These are phyloP conservation scores for Halyomorpha halys DNA, from an alignment of 1,140 invertebrate genomes.

Conservation along the genomic window DNA sequence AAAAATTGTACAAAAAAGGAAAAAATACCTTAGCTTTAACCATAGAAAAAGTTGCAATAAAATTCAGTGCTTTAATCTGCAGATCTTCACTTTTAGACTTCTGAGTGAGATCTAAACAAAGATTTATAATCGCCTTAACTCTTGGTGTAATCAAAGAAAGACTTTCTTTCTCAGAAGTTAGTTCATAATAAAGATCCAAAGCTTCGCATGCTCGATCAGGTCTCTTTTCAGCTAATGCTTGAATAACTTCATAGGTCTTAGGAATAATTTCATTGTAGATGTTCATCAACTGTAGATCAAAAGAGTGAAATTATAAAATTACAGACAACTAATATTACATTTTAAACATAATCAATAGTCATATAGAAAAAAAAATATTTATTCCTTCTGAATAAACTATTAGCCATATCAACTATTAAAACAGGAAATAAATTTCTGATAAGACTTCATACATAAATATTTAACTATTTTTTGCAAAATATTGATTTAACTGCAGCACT, in stretches of 20 bases:
- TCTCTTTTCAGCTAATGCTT: constrained; percentile 41
- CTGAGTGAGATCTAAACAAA: constrained; percentile 54
- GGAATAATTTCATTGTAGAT: constrained; percentile 53
- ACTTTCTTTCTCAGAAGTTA: constrained; percentile 49
- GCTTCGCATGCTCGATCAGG: constrained; percentile 36
- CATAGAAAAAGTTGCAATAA: constrained; percentile 51
- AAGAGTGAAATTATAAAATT: background rate
- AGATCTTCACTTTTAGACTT: constrained; percentile 45
- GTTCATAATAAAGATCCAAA: constrained; percentile 61
- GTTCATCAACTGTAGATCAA: constrained; percentile 42
- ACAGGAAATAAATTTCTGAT: no score
- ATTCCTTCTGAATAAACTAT: no score
- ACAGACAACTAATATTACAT: no score
- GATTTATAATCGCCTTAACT: constrained; percentile 50
- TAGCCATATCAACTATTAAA: no score
- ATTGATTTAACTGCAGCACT: no score
- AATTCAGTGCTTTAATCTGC: constrained; percentile 53
- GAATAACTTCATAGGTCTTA: constrained; percentile 46
- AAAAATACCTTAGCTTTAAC: constrained; percentile 54
- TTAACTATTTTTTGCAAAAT: no score
- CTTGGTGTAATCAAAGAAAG: constrained; percentile 51
- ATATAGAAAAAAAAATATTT: no score
- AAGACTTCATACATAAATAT: no score
- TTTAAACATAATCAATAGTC: no score
- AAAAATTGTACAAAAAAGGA: background rate